phyloP scores from a whole-genome alignment of 2,888 invertebrate species.

The Campopleginae sp. region DNA sequence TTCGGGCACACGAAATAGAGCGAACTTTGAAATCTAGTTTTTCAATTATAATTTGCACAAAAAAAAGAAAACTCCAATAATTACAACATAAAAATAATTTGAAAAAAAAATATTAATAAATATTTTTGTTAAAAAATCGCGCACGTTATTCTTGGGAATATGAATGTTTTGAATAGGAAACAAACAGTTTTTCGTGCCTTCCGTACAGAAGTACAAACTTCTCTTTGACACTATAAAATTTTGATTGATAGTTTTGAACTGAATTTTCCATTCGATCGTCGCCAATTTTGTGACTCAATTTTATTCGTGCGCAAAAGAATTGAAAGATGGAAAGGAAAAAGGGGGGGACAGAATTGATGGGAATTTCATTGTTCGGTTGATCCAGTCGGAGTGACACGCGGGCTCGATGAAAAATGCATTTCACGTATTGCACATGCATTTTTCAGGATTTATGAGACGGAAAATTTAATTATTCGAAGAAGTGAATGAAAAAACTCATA shows the following conservation, averaged over 20 bases:
- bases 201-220: too few species aligned
- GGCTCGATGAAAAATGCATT: background rate
- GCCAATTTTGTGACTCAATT: background rate
- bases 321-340: conserved; percentile 18
- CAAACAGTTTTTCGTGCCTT: background rate
- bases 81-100: background rate
- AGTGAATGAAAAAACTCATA: background rate
- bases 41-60: too few species aligned
- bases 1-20: background rate
- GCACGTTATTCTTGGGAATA: background rate
- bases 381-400: conserved; percentile 41
- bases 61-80: too few species aligned
- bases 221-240: too few species aligned
- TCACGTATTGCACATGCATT: background rate
- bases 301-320: conserved; percentile 6
- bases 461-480: background rate
- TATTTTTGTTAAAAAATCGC: background rate
- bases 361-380: conserved; percentile 46
- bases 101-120: background rate
- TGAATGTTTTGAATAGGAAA: background rate
- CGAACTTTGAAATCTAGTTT: too few species aligned
- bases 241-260: background rate
- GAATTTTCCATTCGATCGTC: background rate
- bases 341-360: conserved; percentile 18
- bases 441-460: background rate